Percentiles rank a stretch among this genome's conserved stretches.
These are phyloP conservation scores for Ianthella basta DNA, from an alignment of 37 sponge, comb jelly and placozoan species.

Conservation along the genomic window DNA sequence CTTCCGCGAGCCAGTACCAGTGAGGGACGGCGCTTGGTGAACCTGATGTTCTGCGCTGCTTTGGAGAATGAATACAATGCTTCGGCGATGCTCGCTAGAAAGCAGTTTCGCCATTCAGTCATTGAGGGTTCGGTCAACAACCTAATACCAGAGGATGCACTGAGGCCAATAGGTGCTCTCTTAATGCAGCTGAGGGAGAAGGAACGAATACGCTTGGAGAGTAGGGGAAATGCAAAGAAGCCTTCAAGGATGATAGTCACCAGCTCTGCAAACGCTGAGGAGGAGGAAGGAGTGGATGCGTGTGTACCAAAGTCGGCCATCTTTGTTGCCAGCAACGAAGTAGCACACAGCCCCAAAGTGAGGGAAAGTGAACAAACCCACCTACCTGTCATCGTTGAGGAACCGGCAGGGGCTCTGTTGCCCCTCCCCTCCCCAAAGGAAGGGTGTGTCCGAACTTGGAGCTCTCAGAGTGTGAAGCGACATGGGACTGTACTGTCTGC, in stretches of 20 bases:
- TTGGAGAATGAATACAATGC: conserved; percentile 32
- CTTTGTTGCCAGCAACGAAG: neutral
- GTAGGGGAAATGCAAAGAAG: too few species aligned
- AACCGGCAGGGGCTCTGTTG: neutral
- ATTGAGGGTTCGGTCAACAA: neutral
- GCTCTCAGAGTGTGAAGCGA: neutral
- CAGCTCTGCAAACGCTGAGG: too few species aligned
- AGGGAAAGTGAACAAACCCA: neutral
- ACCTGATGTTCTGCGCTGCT: conserved; percentile 19
- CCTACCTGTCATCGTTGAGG: conserved; percentile 4
- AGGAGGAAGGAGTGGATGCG: too few species aligned
- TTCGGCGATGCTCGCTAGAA: neutral
- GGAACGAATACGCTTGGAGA: too few species aligned
- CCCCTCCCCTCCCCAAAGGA: conserved; percentile 2
- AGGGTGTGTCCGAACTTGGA: conserved; percentile 15
- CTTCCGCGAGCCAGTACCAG: neutral
- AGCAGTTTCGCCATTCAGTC: conserved; percentile 16
- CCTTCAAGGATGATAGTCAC: too few species aligned
- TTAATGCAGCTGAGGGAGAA: neutral
- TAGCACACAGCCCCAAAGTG: neutral
- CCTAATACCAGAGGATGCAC: neutral
- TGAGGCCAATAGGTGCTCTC: neutral
- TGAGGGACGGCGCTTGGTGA: neutral
- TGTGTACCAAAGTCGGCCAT: too few species aligned
- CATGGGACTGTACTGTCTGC: neutral